These are phyloP conservation scores for Amphilophus citrinellus DNA, from an alignment of 2,113 vertebrate genomes.

Conservation along the genomic window DNA sequence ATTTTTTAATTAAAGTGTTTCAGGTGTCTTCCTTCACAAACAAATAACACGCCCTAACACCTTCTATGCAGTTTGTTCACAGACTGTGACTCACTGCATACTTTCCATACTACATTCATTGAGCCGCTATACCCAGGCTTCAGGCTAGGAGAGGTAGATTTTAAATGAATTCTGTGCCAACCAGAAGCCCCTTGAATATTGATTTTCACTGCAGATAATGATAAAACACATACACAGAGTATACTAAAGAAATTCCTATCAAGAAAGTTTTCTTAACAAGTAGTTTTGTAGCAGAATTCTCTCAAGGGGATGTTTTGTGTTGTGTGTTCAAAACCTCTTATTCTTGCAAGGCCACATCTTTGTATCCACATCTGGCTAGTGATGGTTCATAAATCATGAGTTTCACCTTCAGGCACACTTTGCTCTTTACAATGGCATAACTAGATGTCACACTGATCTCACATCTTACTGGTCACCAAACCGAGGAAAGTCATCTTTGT, in stretches of 20 bases:
- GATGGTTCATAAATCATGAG: too few species aligned
- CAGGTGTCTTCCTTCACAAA: too few species aligned
- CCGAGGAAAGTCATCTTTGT: too few species aligned
- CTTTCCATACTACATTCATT: conserved; percentile 1
- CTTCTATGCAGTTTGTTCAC: conserved; percentile 19
- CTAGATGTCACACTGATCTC: too few species aligned
- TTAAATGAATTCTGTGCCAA: neutral
- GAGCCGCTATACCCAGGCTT: conserved; percentile 37
- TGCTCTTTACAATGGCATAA: too few species aligned
- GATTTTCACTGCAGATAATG: neutral
- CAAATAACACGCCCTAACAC: neutral
- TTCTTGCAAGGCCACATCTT: too few species aligned
- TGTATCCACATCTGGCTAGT: too few species aligned
- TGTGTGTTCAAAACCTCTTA: too few species aligned
- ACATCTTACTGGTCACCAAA: too few species aligned
- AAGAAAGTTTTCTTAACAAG: neutral
- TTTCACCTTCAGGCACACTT: too few species aligned
- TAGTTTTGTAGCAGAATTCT: neutral
- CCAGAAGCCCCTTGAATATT: neutral
- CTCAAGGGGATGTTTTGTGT: neutral
- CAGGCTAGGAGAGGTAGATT: neutral
- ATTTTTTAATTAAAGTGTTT: too few species aligned
- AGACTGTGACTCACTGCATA: conserved; percentile 40
- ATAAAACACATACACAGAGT: neutral
- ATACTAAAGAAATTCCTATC: neutral